Base-by-base conservation (phyloP, 2,113 vertebrate genomes). In the Cyprinodon brontotheroides region DNA sequence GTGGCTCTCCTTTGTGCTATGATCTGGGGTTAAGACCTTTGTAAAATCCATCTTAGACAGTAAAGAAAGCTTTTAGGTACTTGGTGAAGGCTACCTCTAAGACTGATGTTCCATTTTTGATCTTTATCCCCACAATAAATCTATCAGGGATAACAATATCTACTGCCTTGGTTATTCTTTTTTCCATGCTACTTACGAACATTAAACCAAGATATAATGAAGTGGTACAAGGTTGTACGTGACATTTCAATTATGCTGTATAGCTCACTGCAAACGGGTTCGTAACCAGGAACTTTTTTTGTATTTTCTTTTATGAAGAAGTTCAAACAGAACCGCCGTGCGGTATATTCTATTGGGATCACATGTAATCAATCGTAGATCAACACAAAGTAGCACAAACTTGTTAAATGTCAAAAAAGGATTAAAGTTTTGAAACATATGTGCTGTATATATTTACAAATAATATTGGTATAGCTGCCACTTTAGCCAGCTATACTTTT, bases 1-100 rank as follows among this genome's bases (percentile, higher is more conserved):
- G 84, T 68, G 83, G 78, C 79, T 86, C 73, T 86, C 75, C 71
- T 89, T 88, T 89, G 77, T 88, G 79, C 72, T 66, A 53, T 80
- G 74, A 84, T 79, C 74, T 70, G 53, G 48, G 62, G 78, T 83
- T 71, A 79, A 84, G 82, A 77, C 71, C 79, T 83, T 73, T 77
- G 66, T 82, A 79, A 72, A 82, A 82, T 85, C 71, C 53, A 83
- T 86, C 72, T 76, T 20, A 53, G 80, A 70, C 43, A 43, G 71
- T 72, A 72, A 79, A 71, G 77, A 86, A 71, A n/a, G 48, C 11
- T 63, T 75, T 70, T 60, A 68, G 69, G 48, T 64, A 77, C 68
- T 77, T 41, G 15, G 50, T 70, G 74, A 71, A 7, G 76, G 78
- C 84, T 76, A 70, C 78, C 45, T 74, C 36, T 75, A 7, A 61